Base-by-base conservation (phyloP, 2,113 vertebrate genomes). In the Hippotragus niger region DNA sequence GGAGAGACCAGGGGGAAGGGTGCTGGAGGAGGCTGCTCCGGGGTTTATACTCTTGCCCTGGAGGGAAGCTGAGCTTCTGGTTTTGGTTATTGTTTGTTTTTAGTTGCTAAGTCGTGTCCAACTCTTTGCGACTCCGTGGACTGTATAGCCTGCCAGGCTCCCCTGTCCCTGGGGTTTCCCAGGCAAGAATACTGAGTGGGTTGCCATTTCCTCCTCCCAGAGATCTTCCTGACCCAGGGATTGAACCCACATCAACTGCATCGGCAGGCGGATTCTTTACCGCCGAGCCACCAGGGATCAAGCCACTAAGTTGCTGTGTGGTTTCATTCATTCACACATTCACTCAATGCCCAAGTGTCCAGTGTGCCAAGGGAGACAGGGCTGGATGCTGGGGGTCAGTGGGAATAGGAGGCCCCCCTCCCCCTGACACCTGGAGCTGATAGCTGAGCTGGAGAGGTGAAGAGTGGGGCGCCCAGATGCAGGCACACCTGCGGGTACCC, bases 91-190 rank as follows among this genome's bases (percentile, higher is more conserved):
- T 21, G 64, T 23, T 23, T 71, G n/a, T 2, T 71, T 71, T 36
- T 12, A 21, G 64, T 71, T 19, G 0, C n/a, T 40, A 23, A n/a
- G 19, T 71, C 0, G 0, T 71, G n/a, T 71, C n/a, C n/a, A 40
- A 0, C 67, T 71, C 67, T n/a, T 67, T 40, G 67, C 9, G 9
- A 23, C 67, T 12, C 5, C 19, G 0, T 23, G 19, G 67, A 71
- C 67, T 23, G 2, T 71, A 36, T 21, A 40, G n/a, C 19, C 67
- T 36, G 10, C 67, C 67, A 23, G 67, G n/a, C 67, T 71, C 19
- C 67, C n/a, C 67, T 67, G 19, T 36, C n/a, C 64, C 5, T 36
- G 64, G 4, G 64, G 19, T 71, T 71, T 71, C 64, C n/a, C 17
- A 71, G 64, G n/a, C 17, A 36, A 36, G 64, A 71, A 21, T 21